Conservation (phyloP, 37 sponge, comb jelly and placozoan genomes). For the Diacarnus erythraeanus region DNA sequence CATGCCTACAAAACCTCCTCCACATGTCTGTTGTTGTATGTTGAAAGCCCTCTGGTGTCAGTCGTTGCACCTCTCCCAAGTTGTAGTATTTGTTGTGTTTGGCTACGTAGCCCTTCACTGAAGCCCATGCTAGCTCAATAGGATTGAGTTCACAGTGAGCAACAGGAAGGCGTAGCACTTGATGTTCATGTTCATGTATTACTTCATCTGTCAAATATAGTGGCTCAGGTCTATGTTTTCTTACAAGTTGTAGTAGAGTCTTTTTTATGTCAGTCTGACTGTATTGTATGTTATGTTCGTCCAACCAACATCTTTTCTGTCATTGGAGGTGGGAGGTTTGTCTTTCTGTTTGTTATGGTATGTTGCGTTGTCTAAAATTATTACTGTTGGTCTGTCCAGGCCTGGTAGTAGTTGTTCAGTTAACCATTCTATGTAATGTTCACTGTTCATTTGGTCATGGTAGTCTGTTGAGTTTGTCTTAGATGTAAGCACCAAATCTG, state of each 20-base stretch:
- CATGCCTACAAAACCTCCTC: slow-evolving; percentile 20
- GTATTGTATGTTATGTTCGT: background rate
- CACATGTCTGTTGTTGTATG: slow-evolving; percentile 36
- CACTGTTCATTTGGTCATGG: background rate
- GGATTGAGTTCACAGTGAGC: slow-evolving; percentile 54
- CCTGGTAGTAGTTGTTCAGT: background rate
- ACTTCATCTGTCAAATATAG: slow-evolving; percentile 29
- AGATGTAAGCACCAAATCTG: slow-evolving; percentile 12
- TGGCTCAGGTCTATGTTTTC: slow-evolving; percentile 4
- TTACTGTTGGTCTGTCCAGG: background rate
- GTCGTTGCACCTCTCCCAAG: background rate
- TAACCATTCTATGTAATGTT: no score
- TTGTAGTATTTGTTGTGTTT: background rate
- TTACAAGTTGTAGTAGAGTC: background rate
- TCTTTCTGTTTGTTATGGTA: no score
- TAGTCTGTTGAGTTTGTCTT: background rate
- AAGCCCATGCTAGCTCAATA: slow-evolving; percentile 53
- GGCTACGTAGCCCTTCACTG: slow-evolving; percentile 27
- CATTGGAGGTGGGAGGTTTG: background rate
- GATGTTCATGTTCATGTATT: slow-evolving; percentile 7
- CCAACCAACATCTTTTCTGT: background rate
- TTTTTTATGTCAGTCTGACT: slow-evolving; percentile 8
- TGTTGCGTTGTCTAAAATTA: background rate
- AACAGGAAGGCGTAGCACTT: slow-evolving; percentile 27
- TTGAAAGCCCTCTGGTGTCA: slow-evolving; percentile 14